Conservation (phyloP, 2,113 vertebrate species). For the Otus sunia region DNA sequence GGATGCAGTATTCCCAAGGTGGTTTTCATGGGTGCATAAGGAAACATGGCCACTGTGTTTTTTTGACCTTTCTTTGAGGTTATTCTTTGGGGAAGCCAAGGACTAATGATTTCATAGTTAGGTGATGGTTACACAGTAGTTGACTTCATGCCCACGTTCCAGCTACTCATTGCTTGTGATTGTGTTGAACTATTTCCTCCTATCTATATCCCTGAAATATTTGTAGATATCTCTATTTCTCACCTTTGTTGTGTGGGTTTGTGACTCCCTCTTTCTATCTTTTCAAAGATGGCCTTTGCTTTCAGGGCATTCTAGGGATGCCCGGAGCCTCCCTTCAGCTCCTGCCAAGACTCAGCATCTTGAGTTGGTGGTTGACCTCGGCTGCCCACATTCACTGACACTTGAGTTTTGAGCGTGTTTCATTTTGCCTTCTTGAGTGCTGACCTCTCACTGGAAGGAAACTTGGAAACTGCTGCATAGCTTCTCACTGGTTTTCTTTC, state of each 20-base stretch:
- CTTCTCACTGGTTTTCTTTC: neutral
- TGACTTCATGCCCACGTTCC: fast-evolving
- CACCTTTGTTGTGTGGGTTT: neutral
- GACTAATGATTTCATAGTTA: neutral
- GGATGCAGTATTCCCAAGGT: neutral
- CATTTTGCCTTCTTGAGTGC: neutral
- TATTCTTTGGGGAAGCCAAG: neutral
- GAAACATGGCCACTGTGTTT: neutral
- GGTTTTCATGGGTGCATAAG: neutral
- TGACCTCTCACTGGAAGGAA: neutral
- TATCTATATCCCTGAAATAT: neutral
- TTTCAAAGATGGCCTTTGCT: neutral
- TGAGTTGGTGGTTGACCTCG: neutral
- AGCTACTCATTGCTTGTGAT: neutral
- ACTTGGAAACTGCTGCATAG: neutral
- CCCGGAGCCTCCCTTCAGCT: neutral
- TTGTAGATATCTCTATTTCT: neutral
- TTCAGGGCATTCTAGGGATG: neutral
- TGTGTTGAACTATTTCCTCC: neutral
- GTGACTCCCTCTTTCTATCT: neutral
- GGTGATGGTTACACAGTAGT: neutral
- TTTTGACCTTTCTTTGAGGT: neutral
- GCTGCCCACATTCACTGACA: neutral
- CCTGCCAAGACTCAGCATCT: neutral
- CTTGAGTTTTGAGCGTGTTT: neutral